These are phyloP conservation scores for Portevinia maculata DNA, from an alignment of 2,888 invertebrate species.

Conservation along the genomic window DNA sequence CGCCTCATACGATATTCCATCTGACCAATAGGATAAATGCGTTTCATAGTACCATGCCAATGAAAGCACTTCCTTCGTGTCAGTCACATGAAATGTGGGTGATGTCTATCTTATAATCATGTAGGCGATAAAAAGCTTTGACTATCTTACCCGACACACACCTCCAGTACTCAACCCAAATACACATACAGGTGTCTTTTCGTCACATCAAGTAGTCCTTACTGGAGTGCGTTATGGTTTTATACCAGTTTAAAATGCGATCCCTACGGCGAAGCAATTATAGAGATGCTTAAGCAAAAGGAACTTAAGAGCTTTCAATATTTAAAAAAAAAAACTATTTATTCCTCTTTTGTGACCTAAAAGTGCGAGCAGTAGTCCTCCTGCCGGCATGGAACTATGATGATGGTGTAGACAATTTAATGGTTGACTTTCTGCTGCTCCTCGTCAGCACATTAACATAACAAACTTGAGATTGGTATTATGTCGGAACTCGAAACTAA, in stretches of 20 bases:
- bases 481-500: conserved; percentile 64
- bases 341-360: neutral
- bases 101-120: conserved; percentile 27
- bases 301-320: conserved; percentile 22
- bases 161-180: neutral
- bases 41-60: conserved; percentile 12
- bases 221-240: neutral
- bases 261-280: conserved; percentile 47
- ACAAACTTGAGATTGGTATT: conserved; percentile 50
- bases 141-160: neutral
- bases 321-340: conserved; percentile 2
- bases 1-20: neutral
- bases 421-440: conserved; percentile 23
- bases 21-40: conserved; percentile 49
- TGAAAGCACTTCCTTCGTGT: conserved; percentile 24
- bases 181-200: conserved; percentile 1
- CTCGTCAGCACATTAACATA: conserved; percentile 62
- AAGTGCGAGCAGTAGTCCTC: neutral
- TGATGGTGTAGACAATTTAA: conserved; percentile 38
- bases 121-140: conserved; percentile 53
- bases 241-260: conserved; percentile 29
- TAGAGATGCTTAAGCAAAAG: conserved; percentile 20
- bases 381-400: conserved; percentile 24
- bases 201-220: neutral
- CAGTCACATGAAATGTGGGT: conserved; percentile 14